Base-by-base conservation (phyloP, 2,888 invertebrate species). In the Bellardia bayeri region DNA sequence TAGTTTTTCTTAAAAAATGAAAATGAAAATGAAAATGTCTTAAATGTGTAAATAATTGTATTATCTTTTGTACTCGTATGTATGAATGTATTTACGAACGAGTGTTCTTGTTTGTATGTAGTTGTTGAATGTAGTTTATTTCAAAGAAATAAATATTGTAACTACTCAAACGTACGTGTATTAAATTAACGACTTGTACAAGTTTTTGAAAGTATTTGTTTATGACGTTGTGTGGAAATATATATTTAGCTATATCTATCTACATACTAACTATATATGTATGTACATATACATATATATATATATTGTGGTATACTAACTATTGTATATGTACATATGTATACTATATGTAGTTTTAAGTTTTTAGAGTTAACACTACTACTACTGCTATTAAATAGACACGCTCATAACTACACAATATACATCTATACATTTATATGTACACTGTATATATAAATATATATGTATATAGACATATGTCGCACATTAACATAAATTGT, bases 1-100 rank as follows among this genome's bases (percentile, higher is more conserved):
- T 37, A 30, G 51, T 45, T 72, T 64, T 30, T 16, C 30, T 56
- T 0, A 30, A n/a, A n/a, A 72, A 58, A 49, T 6, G 13, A 42
- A 74, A 30, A 30, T 16, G 42, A 76, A 76, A 69, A 63, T 69
- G 16, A 82, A 23, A 23, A 23, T 63, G 61, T 74, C 76, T 82
- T 82, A 61, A 82, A 76, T 76, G 69, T 68, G 51, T 82, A 76
- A 69, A 82, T 82, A 76, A 82, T 69, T 76, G 68, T 69, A 69
- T 51, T 51, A 69, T 42, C 30, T 45, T 45, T 9, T 75, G 37
- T 23, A 11, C 0, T 40, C 6, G 1, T 68, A 58, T 68, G 13
- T 23, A 14, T 14, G 58, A 14, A 42, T n/a, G 5, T 9, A n/a
- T 16, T 13, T 64, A 9, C 8, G n/a, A 11, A 6, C 8, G 9